Base-by-base conservation (phyloP, 2,113 vertebrate genomes). In the Cheirogaleus medius region DNA sequence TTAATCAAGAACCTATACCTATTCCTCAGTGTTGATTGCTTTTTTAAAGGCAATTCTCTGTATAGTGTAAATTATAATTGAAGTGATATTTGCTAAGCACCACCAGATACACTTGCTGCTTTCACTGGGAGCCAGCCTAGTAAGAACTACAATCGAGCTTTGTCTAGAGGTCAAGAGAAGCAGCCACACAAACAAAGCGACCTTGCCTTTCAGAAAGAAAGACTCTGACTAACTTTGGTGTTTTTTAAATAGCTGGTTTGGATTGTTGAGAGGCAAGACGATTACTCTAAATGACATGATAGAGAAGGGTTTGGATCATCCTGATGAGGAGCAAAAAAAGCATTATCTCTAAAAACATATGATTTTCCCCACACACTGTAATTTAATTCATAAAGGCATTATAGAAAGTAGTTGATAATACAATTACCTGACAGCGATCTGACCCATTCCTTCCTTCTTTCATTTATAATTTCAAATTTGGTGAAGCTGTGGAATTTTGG, bases 251-350 rank as follows among this genome's bases (percentile, higher is more conserved):
- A 81, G 42, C 88, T 80, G 63, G 91, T 93, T 92, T 91, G 73
- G 63, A 66, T 84, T 93, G 94, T 93, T 87, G 94, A 97, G 91
- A 94, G 78, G 63, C 73, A 71, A 63, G 78, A 80, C 95, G 93
- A 95, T 97, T 91, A 87, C 69, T 84, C 21, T 78, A 97, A 98
- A 97, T 98, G 91, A 95, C 37, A 87, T 14, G 86, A 66, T 84
- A 58, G 77, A 49, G 71, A 63, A 68, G 15, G 58, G 63, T 74
- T 96, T 73, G 93, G 90, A 91, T 96, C 80, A 82, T 78, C 71
- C 80, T 91, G 18, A 54, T n/a, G 21, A 58, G 49, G 86, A 12
- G 18, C 27, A 14, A 9, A 9, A 13, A 29, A 68, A 39, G 25
- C 73, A 58, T 86, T 90, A 34, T 93, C 74, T 93, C 34, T 77